A percentile compares a stretch with the other conserved stretches of the same genome.
Conservation (phyloP, 2,797 vertebrate species). For the Octomys mimax region DNA sequence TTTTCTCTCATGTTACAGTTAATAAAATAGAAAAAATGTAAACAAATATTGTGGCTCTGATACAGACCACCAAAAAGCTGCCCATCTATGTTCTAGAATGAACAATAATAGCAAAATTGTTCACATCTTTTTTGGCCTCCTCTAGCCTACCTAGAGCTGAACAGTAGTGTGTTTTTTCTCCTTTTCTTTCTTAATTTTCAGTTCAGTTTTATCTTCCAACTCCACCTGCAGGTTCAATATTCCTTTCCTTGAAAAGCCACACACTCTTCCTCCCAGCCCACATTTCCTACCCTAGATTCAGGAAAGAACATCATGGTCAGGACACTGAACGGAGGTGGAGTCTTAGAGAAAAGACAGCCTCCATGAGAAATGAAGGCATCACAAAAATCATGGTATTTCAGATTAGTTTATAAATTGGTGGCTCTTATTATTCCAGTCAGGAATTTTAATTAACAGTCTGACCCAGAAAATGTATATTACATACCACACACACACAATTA, state of each 20-base stretch:
- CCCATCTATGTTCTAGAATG: background rate
- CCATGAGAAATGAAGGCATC: background rate
- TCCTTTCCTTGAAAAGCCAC: background rate
- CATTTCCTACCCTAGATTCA: background rate
- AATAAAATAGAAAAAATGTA: background rate
- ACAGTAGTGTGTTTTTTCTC: background rate
- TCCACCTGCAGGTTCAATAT: background rate
- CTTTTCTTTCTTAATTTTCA: constrained; percentile 29
- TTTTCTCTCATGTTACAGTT: background rate
- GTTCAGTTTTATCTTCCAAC: constrained; percentile 36
- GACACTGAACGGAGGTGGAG: background rate
- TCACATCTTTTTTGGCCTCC: background rate
- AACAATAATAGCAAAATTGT: constrained; percentile 53
- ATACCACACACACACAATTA: background rate
- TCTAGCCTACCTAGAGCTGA: background rate
- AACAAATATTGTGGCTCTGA: constrained; percentile 16
- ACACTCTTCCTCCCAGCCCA: too few relatives aligned
- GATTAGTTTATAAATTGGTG: background rate
- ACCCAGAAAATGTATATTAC: background rate
- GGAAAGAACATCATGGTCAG: background rate
- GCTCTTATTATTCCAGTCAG: background rate
- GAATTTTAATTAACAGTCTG: background rate
- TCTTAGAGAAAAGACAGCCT: background rate
- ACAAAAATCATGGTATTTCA: background rate
- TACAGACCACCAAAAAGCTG: background rate